Base-by-base conservation (phyloP, 2,888 invertebrate genomes). In the Drosophila fungiperda region DNA sequence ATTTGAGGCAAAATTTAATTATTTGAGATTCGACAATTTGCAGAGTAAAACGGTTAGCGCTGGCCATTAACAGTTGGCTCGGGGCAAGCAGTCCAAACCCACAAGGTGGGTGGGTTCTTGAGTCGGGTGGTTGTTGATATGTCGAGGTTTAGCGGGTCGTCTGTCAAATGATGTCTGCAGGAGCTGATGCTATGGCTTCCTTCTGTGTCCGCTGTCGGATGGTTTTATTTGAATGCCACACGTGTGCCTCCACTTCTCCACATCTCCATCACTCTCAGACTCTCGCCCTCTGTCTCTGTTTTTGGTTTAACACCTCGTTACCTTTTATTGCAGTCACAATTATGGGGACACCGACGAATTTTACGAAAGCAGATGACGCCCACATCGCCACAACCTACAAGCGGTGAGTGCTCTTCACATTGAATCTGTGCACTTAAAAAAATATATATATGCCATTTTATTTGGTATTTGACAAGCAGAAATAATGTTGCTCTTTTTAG, bases 261-360 rank as follows among this genome's bases (percentile, higher is more conserved):
- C 8, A 8, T 8, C 45, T 23, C 15, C 15, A 4, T 45, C 45
- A 15, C 15, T 23, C 38, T 20, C 33, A 20, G 12, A 12, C 52
- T 23, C 23, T 26, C 57, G 1, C 17, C 36, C 52, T 63, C n/a
- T 45, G n/a, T 36, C 32, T 45, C 12, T 66, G 20, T 42, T 20
- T 26, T 48, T 11, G 38, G 62, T 45, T 61, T 68, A 65, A 73
- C 59, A 73, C 42, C 59, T 73, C 62, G 74, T 71, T 77, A 53
- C 23, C 48, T 61, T 67, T 65, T 23, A 45, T 69, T 73, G 62
- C 72, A 92, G 92, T 90, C 74, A 92, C 92, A 59, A 91, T 91
- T 40, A 92, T 92, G 93, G 92, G 92, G 52, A 91, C 91, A 2
- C 90, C 91, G 71, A 92, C 90, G 3, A 89, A 89, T 75, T 92